phyloP scores from a whole-genome alignment of 1,140 invertebrate species.

The Neoseiulus cucumeris region DNA sequence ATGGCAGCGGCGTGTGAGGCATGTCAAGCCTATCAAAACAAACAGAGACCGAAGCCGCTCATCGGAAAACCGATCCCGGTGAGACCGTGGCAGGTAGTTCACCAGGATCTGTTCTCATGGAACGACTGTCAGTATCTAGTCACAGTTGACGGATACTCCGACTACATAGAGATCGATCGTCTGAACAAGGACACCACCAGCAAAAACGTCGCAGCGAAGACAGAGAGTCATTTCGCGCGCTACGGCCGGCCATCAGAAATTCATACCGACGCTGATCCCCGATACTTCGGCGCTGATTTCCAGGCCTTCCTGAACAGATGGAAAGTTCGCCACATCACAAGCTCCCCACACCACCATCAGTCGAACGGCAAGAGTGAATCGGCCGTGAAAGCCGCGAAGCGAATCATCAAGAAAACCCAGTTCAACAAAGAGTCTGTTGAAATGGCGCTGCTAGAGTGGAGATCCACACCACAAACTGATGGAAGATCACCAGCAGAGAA shows the following conservation, averaged over 20 bases:
- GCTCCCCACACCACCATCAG: not conserved
- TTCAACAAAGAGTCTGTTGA: not conserved
- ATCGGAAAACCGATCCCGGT: not conserved
- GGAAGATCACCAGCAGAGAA: not conserved
- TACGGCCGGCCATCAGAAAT: not conserved
- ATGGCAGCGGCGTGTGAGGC: not conserved
- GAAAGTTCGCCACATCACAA: not conserved
- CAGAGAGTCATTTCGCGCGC: not conserved
- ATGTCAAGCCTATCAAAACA: not conserved
- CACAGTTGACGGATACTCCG: too few relatives aligned
- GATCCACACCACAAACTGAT: not conserved
- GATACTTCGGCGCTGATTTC: not conserved
- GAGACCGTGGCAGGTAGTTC: not conserved
- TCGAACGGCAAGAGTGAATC: not conserved
- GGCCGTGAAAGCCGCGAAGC: not conserved
- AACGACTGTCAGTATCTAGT: not conserved
- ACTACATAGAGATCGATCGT: not conserved
- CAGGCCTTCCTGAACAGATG: not conserved
- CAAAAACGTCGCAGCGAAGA: not conserved
- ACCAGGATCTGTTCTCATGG: not conserved
- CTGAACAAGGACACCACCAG: not conserved
- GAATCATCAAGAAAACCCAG: too few relatives aligned
- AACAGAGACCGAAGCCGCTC: not conserved
- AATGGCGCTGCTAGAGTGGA: not conserved
- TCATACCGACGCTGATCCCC: not conserved